Percentiles rank a stretch among this genome's conserved stretches.
Conservation (phyloP, 2,113 vertebrate genomes). For the Triplophysa tibetana region DNA sequence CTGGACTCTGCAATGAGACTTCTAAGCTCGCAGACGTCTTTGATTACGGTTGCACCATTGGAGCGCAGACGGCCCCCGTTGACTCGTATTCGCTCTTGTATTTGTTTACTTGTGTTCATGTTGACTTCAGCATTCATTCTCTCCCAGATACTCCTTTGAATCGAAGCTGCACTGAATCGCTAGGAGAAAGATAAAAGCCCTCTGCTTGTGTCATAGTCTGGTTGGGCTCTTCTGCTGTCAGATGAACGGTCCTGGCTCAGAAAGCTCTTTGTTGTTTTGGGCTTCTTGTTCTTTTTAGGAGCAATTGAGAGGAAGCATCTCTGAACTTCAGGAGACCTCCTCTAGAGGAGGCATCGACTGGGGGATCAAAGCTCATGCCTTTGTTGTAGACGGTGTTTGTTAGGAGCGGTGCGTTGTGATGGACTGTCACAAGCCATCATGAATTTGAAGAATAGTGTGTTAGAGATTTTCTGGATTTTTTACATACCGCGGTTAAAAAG, state of each 20-base stretch:
- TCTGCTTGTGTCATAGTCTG: constrained; percentile 16
- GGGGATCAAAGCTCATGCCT: constrained; percentile 33
- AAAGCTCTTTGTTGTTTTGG: constrained; percentile 42
- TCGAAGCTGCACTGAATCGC: neutral
- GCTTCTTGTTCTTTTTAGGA: constrained; percentile 8
- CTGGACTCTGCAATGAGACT: neutral
- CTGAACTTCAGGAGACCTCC: constrained; percentile 15
- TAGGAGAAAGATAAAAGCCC: constrained; percentile 37
- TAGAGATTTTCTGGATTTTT: neutral
- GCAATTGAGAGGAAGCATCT: neutral
- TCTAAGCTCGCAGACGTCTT: neutral
- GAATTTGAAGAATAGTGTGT: neutral
- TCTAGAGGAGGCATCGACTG: constrained; percentile 1
- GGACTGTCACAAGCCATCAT: neutral
- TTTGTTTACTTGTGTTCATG: constrained; percentile 5
- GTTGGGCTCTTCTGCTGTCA: neutral
- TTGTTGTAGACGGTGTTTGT: neutral
- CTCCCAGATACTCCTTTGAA: neutral
- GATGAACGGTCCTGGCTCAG: neutral
- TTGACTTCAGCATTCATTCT: neutral
- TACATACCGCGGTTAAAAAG: neutral
- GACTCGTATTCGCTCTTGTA: neutral
- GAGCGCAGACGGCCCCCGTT: neutral
- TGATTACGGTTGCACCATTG: neutral
- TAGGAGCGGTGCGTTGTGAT: neutral